Evolutionary conservation across 2,888 invertebrate genomes (phyloP).

Genomic region (Steromphala cineraria): DNA sequence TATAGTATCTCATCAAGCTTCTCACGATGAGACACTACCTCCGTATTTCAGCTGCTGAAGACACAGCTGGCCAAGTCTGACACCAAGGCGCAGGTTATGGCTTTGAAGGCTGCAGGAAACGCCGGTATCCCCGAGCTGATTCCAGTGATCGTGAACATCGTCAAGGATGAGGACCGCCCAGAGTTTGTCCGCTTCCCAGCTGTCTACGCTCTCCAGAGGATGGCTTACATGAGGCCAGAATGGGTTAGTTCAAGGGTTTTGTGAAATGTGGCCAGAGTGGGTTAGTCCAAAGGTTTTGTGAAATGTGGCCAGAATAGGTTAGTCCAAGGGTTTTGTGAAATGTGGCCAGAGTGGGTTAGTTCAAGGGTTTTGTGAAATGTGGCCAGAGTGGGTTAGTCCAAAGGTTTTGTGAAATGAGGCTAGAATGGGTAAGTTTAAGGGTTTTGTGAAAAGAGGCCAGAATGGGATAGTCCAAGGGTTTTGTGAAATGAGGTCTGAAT

Average conservation of each 20-base stretch:
- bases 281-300: conserved; percentile 58
- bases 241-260: not conserved
- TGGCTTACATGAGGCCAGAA: conserved; percentile 37
- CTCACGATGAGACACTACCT: not conserved
- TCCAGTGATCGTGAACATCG: conserved; percentile 55
- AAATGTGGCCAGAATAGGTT: conserved; percentile 18
- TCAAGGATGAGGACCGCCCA: conserved; percentile 49
- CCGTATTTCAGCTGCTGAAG: conserved; percentile 11
- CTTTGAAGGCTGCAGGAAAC: conserved; percentile 71
- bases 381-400: conserved; percentile 15
- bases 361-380: conserved; percentile 48
- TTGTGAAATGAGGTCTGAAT: too few species aligned
- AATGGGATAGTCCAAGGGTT: not conserved
- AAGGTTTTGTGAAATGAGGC: too few species aligned
- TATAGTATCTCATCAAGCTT: too few species aligned
- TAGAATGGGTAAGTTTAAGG: conserved; percentile 49
- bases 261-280: too few species aligned
- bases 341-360: conserved; percentile 30
- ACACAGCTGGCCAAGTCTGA: conserved; percentile 28
- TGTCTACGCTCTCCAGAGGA: conserved; percentile 66
- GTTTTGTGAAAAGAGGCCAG: conserved; percentile 38
- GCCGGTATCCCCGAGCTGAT: conserved; percentile 67
- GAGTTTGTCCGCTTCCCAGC: conserved; percentile 62
- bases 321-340: not conserved
- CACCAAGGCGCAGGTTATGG: conserved; percentile 50